phyloP scores from a whole-genome alignment of 1,140 invertebrate genomes.

The Lamellibrachia luymesi region DNA sequence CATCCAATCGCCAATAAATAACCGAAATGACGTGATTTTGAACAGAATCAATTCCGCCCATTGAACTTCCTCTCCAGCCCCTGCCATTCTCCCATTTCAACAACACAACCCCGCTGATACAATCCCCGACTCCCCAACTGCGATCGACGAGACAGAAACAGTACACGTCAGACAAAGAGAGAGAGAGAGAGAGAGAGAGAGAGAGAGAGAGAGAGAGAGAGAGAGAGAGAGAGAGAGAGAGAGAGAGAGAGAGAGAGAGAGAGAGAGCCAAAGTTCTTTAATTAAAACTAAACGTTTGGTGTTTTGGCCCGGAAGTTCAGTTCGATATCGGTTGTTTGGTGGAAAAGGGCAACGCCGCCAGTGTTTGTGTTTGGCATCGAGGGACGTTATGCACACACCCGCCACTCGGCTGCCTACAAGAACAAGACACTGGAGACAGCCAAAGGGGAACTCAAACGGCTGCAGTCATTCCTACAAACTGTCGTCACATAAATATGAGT shows the following conservation, averaged over 20 bases:
- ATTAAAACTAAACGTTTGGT: too few relatives aligned
- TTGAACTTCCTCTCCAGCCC: neutral
- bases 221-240: too few relatives aligned
- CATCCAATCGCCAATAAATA: too few relatives aligned
- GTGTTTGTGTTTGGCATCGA: slow-evolving; percentile 91
- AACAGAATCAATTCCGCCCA: neutral
- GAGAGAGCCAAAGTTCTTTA: too few relatives aligned
- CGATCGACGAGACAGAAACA: neutral
- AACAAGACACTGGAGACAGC: slow-evolving; percentile 83
- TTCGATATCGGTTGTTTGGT: neutral
- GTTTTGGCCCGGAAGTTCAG: neutral
- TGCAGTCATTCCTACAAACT: slow-evolving; percentile 37
- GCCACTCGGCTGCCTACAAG: slow-evolving; percentile 93
- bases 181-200: too few relatives aligned
- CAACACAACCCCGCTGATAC: neutral
- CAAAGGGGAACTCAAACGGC: slow-evolving; percentile 80
- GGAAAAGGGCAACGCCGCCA: slow-evolving; percentile 62
- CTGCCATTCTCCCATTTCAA: neutral
- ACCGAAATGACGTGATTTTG: too few relatives aligned
- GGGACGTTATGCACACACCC: slow-evolving; percentile 91
- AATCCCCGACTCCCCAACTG: neutral
- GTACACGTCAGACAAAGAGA: too few relatives aligned
- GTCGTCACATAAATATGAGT: slow-evolving; percentile 64
- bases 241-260: too few relatives aligned
- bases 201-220: too few relatives aligned